phyloP scores from a whole-genome alignment of 1,140 invertebrate species.

The Zaprionus ornatus region DNA sequence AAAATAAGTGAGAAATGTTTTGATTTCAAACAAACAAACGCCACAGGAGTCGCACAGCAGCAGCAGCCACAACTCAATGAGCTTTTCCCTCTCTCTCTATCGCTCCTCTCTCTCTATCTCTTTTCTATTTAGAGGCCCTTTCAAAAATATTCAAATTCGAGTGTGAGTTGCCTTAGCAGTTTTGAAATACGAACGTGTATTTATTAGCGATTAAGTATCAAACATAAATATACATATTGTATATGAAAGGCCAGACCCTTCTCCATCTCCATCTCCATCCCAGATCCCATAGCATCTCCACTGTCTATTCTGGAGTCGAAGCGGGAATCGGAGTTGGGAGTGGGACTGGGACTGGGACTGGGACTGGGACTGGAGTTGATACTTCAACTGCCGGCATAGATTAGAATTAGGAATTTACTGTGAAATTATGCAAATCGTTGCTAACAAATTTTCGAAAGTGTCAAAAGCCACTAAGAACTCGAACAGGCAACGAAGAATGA shows the following conservation, averaged over 20 bases:
- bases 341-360: background rate
- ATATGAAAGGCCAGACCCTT: background rate
- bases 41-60: constrained; percentile 62
- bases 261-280: background rate
- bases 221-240: constrained; percentile 42
- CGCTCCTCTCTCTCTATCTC: background rate
- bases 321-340: constrained; percentile 1
- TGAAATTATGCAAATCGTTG: constrained; percentile 76
- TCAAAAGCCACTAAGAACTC: constrained; percentile 54
- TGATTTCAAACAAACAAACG: constrained; percentile 78
- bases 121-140: constrained; percentile 33
- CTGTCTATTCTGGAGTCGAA: background rate
- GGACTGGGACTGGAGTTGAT: constrained; percentile 11
- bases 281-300: background rate
- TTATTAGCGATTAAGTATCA: constrained; percentile 75
- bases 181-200: constrained; percentile 80
- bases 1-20: constrained; percentile 65
- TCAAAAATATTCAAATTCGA: constrained; percentile 73
- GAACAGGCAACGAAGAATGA: background rate
- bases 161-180: constrained; percentile 23
- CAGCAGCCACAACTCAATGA: constrained; percentile 18
- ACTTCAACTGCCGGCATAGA: constrained; percentile 43
- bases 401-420: constrained; percentile 73
- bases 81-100: background rate
- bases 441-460: constrained; percentile 75